These are phyloP conservation scores for Onychomys arenicola DNA, from an alignment of 2,797 vertebrate genomes.

Conservation along the genomic window DNA sequence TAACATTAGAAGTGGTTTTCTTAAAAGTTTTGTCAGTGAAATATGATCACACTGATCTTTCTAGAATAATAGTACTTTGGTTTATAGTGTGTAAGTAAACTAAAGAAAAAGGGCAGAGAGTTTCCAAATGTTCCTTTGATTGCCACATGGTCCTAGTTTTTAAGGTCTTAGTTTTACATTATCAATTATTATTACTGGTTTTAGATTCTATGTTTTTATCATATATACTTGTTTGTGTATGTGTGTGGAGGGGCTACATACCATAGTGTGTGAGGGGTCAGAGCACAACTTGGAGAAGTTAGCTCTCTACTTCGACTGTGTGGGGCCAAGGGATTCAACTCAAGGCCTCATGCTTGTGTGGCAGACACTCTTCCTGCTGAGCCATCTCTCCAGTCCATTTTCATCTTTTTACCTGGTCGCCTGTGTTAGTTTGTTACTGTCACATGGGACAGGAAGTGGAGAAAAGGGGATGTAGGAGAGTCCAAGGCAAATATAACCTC, in stretches of 20 bases:
- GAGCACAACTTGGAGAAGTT: not conserved
- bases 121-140: slow-evolving; percentile 11
- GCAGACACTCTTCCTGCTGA: not conserved
- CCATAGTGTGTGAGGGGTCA: not conserved
- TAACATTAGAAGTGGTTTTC: slow-evolving; percentile 28
- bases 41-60: slow-evolving; percentile 22
- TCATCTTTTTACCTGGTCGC: not conserved
- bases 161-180: not conserved
- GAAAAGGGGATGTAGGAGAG: not conserved
- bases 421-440: slow-evolving; percentile 13
- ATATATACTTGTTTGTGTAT: not conserved
- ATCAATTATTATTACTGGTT: not conserved
- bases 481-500: not conserved
- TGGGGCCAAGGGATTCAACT: not conserved
- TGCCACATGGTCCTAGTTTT: not conserved
- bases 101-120: not conserved
- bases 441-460: not conserved
- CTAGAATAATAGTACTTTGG: not conserved
- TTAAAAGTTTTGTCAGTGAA: slow-evolving; percentile 56
- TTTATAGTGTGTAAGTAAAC: slow-evolving; percentile 30
- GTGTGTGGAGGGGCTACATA: not conserved
- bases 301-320: not conserved
- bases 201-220: not conserved
- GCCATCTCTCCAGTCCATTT: not conserved
- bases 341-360: not conserved